Evolutionary conservation across 2,888 invertebrate genomes (phyloP).

Genomic region (Copidosoma aretas): DNA sequence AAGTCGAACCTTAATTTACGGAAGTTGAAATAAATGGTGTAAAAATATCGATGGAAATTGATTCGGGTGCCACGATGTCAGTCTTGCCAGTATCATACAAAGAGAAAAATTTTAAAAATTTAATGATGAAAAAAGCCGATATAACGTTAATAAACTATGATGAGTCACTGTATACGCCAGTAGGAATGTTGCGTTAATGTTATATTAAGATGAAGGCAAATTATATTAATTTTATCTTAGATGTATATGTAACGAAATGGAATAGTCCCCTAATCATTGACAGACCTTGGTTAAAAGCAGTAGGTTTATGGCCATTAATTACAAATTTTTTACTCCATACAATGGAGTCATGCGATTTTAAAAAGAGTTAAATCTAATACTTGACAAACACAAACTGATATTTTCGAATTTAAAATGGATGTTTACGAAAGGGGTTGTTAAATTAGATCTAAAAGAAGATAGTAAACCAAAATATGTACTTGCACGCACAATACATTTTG

Average conservation of each 20-base stretch:
- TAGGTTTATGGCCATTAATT: constrained; percentile 9
- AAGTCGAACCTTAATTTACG: too few species aligned
- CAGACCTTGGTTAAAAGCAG: constrained; percentile 11
- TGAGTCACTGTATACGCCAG: too few species aligned
- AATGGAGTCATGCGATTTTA: not conserved
- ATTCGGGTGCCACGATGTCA: too few species aligned
- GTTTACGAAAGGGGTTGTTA: not conserved
- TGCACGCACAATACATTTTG: not conserved
- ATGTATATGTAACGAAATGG: not conserved
- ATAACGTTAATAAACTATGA: too few species aligned
- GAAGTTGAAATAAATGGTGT: too few species aligned
- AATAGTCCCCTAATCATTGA: not conserved
- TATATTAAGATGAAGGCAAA: too few species aligned
- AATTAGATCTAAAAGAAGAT: not conserved
- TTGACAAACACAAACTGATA: not conserved
- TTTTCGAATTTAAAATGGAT: not conserved
- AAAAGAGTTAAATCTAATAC: not conserved
- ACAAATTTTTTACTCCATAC: not conserved
- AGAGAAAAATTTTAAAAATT: too few species aligned
- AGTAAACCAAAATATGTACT: not conserved
- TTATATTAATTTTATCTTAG: too few species aligned
- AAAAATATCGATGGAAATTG: too few species aligned
- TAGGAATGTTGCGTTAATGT: too few species aligned
- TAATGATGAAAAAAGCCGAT: too few species aligned
- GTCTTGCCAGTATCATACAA: too few species aligned